Evolutionary conservation across 2,888 invertebrate species (phyloP).

Genomic region (Drosophila phalerata): DNA sequence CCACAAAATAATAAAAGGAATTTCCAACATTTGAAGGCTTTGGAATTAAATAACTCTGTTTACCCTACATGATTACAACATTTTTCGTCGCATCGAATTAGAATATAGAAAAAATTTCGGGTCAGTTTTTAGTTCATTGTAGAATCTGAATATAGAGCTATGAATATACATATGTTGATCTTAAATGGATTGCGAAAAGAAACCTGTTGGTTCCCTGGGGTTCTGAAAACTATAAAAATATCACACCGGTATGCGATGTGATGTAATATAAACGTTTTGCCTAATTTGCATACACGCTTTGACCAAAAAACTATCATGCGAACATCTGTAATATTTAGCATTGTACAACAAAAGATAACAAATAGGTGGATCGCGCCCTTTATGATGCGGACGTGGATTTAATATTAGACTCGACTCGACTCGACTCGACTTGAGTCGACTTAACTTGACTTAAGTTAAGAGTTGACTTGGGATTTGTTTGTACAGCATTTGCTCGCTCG

Average conservation of each 20-base stretch:
- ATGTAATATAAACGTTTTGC: slow-evolving; percentile 18
- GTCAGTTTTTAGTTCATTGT: too few relatives aligned
- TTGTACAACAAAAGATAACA: slow-evolving; percentile 3
- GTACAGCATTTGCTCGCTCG: slow-evolving; percentile 46
- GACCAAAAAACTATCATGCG: slow-evolving; percentile 15
- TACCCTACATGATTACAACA: too few relatives aligned
- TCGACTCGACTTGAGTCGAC: background rate
- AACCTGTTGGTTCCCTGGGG: slow-evolving; percentile 15
- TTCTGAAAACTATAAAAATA: slow-evolving; percentile 13
- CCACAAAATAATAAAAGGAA: too few relatives aligned
- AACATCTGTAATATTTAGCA: slow-evolving; percentile 18
- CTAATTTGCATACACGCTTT: slow-evolving; percentile 42
- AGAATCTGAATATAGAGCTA: too few relatives aligned
- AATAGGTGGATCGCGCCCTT: slow-evolving; percentile 50
- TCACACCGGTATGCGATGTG: slow-evolving; percentile 16
- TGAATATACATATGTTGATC: background rate
- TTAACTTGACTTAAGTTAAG: slow-evolving; percentile 5
- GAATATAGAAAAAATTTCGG: too few relatives aligned
- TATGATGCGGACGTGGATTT: slow-evolving; percentile 42
- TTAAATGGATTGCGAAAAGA: slow-evolving; percentile 5
- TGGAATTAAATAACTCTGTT: too few relatives aligned
- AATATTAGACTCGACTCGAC: slow-evolving; percentile 16
- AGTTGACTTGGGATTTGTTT: slow-evolving; percentile 47
- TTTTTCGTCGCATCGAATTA: too few relatives aligned
- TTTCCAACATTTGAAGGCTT: too few relatives aligned